These are phyloP conservation scores for Yponomeuta evonymella DNA, from an alignment of 2,888 invertebrate genomes.

Conservation along the genomic window DNA sequence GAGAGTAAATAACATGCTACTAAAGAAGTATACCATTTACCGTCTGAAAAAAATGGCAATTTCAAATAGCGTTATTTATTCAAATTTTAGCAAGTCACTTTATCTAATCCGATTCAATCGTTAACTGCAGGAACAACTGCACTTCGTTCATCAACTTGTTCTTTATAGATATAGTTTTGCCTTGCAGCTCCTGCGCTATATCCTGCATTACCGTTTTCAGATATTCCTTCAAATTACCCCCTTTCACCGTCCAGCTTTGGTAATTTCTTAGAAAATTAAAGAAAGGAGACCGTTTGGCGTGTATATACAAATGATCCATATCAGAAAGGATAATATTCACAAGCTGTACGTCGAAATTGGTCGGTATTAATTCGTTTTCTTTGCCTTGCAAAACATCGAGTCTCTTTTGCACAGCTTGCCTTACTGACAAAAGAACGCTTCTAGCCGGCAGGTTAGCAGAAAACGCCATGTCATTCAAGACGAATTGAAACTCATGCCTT, in stretches of 20 bases:
- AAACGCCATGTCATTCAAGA: slow-evolving; percentile 52
- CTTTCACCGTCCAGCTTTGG: slow-evolving; percentile 11
- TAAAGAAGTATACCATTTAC: too few relatives aligned
- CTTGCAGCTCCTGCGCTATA: slow-evolving; percentile 13
- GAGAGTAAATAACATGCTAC: too few relatives aligned
- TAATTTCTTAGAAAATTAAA: slow-evolving; percentile 17
- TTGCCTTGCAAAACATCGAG: neutral
- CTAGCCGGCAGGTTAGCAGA: slow-evolving; percentile 39
- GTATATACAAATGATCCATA: slow-evolving; percentile 21
- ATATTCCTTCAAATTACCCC: neutral
- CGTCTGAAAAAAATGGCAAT: too few relatives aligned
- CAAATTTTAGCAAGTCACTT: neutral
- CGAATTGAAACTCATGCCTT: slow-evolving; percentile 41
- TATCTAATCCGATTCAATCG: slow-evolving; percentile 14
- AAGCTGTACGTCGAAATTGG: slow-evolving; percentile 1
- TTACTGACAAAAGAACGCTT: slow-evolving; percentile 36
- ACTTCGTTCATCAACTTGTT: slow-evolving; percentile 14
- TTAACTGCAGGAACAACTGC: slow-evolving; percentile 16
- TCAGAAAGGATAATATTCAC: slow-evolving; percentile 20
- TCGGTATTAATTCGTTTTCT: neutral
- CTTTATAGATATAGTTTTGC: neutral
- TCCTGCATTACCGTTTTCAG: slow-evolving; percentile 4
- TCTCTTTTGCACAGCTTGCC: neutral
- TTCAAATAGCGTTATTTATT: neutral
- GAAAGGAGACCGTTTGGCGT: slow-evolving; percentile 16